phyloP scores from a whole-genome alignment of 1,140 invertebrate species.

The Potamilus streckersoni region DNA sequence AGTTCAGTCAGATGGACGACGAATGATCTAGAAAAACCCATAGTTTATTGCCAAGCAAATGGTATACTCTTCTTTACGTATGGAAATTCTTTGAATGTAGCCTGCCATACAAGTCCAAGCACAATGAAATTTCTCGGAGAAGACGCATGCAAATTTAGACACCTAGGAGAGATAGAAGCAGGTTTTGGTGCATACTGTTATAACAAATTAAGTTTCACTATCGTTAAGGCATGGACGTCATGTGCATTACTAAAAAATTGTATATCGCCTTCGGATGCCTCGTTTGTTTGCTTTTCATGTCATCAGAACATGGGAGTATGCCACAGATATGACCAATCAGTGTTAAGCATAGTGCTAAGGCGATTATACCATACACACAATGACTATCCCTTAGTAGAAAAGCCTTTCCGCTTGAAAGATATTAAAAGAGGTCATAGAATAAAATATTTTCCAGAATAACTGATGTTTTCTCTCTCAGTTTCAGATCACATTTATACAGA shows the following conservation, averaged over 20 bases:
- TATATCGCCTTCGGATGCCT: background rate
- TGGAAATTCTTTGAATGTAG: background rate
- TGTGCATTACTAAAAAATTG: conserved; percentile 9
- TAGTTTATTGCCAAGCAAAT: background rate
- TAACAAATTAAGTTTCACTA: background rate
- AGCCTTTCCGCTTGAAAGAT: conserved; percentile 1
- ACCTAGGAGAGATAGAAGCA: conserved; percentile 4
- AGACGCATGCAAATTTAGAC: conserved; percentile 16
- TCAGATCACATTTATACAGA: no score
- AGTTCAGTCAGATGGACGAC: conserved; percentile 3
- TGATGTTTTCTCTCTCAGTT: no score
- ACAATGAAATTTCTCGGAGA: conserved; percentile 11
- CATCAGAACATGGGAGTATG: background rate
- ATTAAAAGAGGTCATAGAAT: conserved; percentile 6
- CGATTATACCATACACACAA: conserved; percentile 1
- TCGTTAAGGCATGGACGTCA: background rate
- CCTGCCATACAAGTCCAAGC: background rate
- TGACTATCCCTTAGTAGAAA: background rate
- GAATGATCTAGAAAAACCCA: background rate
- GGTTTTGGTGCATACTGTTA: background rate
- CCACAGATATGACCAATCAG: conserved; percentile 17
- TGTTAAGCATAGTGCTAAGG: conserved; percentile 6
- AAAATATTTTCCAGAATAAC: conserved; percentile 1
- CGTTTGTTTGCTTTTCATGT: background rate
- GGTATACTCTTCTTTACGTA: conserved; percentile 2